Evolutionary conservation across 2,113 vertebrate genomes (phyloP), one percentile per base, ranked within the genome.

Genomic region (Hippocampus guttulatus): DNA sequence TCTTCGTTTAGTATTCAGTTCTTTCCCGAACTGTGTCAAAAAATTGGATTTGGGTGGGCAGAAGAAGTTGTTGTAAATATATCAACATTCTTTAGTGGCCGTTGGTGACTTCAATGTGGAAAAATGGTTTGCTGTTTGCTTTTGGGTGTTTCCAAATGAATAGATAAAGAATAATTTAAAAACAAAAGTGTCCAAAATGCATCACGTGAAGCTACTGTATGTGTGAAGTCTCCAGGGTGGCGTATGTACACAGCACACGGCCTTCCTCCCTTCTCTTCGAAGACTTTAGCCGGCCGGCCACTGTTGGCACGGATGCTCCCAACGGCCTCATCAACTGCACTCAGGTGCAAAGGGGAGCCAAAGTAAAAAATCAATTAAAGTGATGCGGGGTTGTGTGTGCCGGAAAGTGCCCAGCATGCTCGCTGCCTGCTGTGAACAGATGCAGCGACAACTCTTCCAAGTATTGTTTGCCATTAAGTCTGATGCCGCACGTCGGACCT

Each of bases 311-410:
- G 78, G 87, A 75, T 78, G 74, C 77, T 84, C 62, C 82, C 93
- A 93, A 93, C 83, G 91, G 85, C 83, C 84, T 88, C 88, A 90
- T 92, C 92, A 93, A 93, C 92, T 91, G 83, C 73, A 55, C 67
- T 68, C 0, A 38, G 71, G 83, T 84, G 83, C 85, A 85, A 84
- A 83, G 68, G 41, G 67, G 68, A 80, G 54, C 52, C 8, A 10
- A 54, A 52, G 18, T 33, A 52, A n/a, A 77, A 76, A 73, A 70
- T 70, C 45, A 71, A 73, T 70, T 41, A 81, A 79, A 69, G 80
- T 47, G 70, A 67, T 67, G 54, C 1, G 66, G 64, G 74, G 73
- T 68, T 78, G 70, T 82, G 69, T 61, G 23, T 61, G 68, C 67
- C 77, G 30, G 25, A 68, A 71, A 75, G n/a, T 64, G 55, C 51